These are phyloP conservation scores for Harpagifer antarcticus DNA, from an alignment of 2,797 vertebrate genomes.

Conservation along the genomic window DNA sequence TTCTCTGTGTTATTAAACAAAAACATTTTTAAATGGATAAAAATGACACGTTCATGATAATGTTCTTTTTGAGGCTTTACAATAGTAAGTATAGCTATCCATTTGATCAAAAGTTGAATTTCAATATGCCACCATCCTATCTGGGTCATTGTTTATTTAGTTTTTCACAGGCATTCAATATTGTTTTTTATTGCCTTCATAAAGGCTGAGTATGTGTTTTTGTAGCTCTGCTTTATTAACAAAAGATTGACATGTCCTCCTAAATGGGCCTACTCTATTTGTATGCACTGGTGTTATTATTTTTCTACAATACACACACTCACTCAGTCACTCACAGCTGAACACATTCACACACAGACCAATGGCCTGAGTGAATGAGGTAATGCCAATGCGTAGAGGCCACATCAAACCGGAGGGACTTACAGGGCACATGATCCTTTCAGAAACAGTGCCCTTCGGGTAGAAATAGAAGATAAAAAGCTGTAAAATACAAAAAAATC, in stretches of 20 bases:
- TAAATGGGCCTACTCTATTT: slow-evolving; percentile 13
- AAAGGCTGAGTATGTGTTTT: background rate
- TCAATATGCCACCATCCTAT: background rate
- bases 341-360: slow-evolving; percentile 54
- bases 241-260: slow-evolving; percentile 8
- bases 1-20: no score
- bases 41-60: background rate
- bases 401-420: slow-evolving; percentile 60
- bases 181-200: background rate
- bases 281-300: slow-evolving; percentile 16
- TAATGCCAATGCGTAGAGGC: slow-evolving; percentile 72
- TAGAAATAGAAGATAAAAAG: slow-evolving; percentile 17
- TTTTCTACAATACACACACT: slow-evolving; percentile 31
- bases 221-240: background rate
- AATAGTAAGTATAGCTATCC: background rate
- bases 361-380: slow-evolving; percentile 72
- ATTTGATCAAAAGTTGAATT: background rate
- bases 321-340: slow-evolving; percentile 46
- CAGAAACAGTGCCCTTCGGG: slow-evolving; percentile 6
- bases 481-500: slow-evolving; percentile 34
- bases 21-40: background rate
- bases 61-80: background rate
- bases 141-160: slow-evolving; percentile 2
- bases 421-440: slow-evolving; percentile 47
- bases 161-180: slow-evolving; percentile 11